These are phyloP conservation scores for Botrylloides violaceus DNA, from an alignment of 23 tunicate genomes.

Conservation along the genomic window DNA sequence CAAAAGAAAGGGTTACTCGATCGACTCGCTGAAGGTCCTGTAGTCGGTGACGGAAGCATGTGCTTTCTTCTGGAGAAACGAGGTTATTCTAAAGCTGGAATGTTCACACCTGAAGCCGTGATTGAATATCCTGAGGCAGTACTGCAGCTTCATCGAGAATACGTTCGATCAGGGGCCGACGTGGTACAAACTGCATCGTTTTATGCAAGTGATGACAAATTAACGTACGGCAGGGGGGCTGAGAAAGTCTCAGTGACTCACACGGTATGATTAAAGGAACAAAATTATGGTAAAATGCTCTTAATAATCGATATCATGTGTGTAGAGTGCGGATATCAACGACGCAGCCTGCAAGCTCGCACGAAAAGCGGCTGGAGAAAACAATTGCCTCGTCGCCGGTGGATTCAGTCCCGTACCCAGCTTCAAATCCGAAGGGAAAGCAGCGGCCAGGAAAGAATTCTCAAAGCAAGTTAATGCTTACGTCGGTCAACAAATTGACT, in stretches of 20 bases:
- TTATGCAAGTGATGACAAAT: conserved; percentile 46
- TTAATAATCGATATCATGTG: no score
- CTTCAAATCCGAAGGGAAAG: background rate
- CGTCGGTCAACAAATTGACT: background rate
- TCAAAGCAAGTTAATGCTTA: background rate
- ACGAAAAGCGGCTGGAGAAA: background rate
- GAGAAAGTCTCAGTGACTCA: conserved; percentile 1
- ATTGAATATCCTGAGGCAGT: conserved; percentile 70
- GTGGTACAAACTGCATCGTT: conserved; percentile 71
- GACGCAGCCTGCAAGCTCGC: background rate
- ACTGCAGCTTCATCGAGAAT: conserved; percentile 68
- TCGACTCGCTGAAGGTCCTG: conserved; percentile 61
- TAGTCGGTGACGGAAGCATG: conserved; percentile 92
- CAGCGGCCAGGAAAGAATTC: background rate
- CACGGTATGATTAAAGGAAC: no score
- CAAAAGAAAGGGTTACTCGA: conserved; percentile 43
- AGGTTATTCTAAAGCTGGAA: conserved; percentile 65
- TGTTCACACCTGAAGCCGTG: conserved; percentile 81
- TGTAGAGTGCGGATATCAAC: background rate
- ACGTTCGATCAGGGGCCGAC: conserved; percentile 76
- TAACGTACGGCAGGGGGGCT: background rate
- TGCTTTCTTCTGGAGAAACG: conserved; percentile 72
- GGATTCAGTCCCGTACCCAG: background rate
- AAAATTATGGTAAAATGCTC: no score
- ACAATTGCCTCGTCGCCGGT: background rate